Percentiles rank a stretch among this genome's conserved stretches.
phyloP scores from a whole-genome alignment of 2,113 vertebrate genomes.

The Myrmecophaga tridactyla region DNA sequence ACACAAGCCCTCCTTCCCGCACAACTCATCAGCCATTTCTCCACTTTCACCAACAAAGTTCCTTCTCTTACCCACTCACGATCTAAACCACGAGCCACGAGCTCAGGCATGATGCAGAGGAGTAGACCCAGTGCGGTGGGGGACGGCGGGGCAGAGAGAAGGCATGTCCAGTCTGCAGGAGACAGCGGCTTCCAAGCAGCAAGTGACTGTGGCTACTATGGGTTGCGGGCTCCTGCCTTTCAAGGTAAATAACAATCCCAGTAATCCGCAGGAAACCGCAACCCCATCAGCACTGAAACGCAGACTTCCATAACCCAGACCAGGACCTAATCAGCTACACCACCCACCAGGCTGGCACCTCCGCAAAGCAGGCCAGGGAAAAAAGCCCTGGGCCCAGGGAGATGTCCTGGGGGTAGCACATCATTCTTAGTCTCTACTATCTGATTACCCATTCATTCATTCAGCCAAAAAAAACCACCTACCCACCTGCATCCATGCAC shows the following conservation, averaged over 20 bases:
- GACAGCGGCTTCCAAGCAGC: background rate
- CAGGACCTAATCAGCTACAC: background rate
- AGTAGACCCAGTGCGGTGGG: background rate
- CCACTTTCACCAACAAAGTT: background rate
- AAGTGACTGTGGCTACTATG: background rate
- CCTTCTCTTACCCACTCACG: background rate
- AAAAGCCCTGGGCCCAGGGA: background rate
- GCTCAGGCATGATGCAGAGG: background rate
- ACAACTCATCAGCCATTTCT: background rate
- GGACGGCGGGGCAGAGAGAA: rapidly evolving
- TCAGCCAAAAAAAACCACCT: background rate
- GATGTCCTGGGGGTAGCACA: background rate
- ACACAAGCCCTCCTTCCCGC: background rate
- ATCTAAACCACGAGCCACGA: background rate
- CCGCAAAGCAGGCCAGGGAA: background rate
- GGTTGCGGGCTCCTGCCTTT: background rate
- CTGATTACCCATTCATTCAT: background rate
- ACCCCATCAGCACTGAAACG: background rate
- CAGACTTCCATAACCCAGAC: background rate
- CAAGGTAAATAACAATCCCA: background rate
- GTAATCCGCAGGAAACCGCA: background rate
- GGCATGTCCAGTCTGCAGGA: background rate
- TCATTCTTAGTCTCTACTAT: background rate
- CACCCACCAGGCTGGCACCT: background rate
- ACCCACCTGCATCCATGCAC: background rate